Evolutionary conservation across 2,888 invertebrate genomes (phyloP).

Genomic region (Lymantria monacha): DNA sequence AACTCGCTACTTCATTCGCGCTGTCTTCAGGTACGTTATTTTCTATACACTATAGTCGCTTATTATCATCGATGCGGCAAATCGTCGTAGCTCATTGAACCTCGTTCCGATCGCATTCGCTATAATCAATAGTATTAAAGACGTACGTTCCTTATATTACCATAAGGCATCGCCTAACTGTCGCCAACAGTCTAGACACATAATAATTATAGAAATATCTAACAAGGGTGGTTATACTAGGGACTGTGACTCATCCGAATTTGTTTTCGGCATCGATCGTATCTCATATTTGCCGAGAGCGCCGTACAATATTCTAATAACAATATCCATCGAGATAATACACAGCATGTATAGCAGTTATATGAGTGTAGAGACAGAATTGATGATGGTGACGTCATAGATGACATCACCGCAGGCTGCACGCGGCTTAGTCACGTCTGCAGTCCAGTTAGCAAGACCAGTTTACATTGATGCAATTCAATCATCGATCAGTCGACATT

Average conservation of each 20-base stretch:
- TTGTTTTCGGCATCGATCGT: constrained; percentile 68
- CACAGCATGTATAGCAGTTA: neutral
- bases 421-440: constrained; percentile 34
- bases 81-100: constrained; percentile 28
- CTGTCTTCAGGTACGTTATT: constrained; percentile 62
- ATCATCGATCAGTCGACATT: constrained; percentile 29
- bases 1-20: constrained; percentile 59
- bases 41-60: constrained; percentile 1
- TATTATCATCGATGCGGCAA: constrained; percentile 18
- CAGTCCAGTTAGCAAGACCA: constrained; percentile 15
- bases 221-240: constrained; percentile 66
- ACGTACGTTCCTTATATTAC: constrained; percentile 55
- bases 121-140: constrained; percentile 9
- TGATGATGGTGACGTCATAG: constrained; percentile 38
- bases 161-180: constrained; percentile 63
- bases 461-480: constrained; percentile 30
- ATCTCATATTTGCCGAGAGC: constrained; percentile 56
- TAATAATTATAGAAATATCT: constrained; percentile 71
- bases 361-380: neutral
- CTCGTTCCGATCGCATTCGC: constrained; percentile 26
- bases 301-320: constrained; percentile 57
- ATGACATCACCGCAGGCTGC: constrained; percentile 51
- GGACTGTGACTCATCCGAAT: constrained; percentile 71
- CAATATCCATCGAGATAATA: constrained; percentile 7
- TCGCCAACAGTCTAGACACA: constrained; percentile 76